phyloP scores from a whole-genome alignment of 2,797 vertebrate species.

The Melanotaenia nigrans region DNA sequence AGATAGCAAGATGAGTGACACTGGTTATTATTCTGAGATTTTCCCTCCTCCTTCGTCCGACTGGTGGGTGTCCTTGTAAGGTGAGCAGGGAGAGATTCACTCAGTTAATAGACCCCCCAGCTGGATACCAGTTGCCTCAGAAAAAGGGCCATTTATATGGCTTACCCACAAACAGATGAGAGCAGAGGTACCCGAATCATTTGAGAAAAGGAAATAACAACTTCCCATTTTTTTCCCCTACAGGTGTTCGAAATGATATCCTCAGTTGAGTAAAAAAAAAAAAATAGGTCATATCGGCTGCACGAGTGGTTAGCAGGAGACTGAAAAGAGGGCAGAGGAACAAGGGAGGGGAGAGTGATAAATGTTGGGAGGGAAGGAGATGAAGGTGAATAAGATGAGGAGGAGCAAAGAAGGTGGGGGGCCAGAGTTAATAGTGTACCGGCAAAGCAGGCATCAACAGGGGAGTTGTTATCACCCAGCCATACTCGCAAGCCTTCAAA shows the following conservation, averaged over 20 bases:
- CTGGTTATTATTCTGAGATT: slow-evolving; percentile 76
- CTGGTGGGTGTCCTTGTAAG: slow-evolving; percentile 77
- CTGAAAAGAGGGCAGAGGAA: slow-evolving; percentile 34
- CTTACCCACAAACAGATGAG: slow-evolving; percentile 70
- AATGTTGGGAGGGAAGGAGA: slow-evolving; percentile 55
- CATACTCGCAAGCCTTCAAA: slow-evolving; percentile 73
- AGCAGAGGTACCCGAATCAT: slow-evolving; percentile 48
- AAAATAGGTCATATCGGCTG: slow-evolving; percentile 66
- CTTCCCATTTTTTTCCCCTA: slow-evolving; percentile 51
- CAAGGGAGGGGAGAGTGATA: slow-evolving; percentile 50
- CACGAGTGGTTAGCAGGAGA: slow-evolving; percentile 37
- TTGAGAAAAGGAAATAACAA: slow-evolving; percentile 67
- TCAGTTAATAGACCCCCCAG: slow-evolving; percentile 69
- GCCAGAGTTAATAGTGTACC: slow-evolving; percentile 58
- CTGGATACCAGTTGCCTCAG: slow-evolving; percentile 50
- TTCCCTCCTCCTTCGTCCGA: slow-evolving; percentile 56
- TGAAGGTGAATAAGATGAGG: slow-evolving; percentile 69
- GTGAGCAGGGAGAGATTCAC: slow-evolving; percentile 46
- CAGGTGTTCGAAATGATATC: slow-evolving; percentile 76
- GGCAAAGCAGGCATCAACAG: slow-evolving; percentile 54
- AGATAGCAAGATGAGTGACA: slow-evolving; percentile 76
- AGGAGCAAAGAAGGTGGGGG: slow-evolving; percentile 38
- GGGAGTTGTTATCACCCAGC: slow-evolving; percentile 74
- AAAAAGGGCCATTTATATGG: slow-evolving; percentile 53
- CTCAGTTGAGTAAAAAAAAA: slow-evolving; percentile 58